These are phyloP conservation scores for Chiloscyllium punctatum DNA, from an alignment of 2,797 vertebrate genomes.

Conservation along the genomic window DNA sequence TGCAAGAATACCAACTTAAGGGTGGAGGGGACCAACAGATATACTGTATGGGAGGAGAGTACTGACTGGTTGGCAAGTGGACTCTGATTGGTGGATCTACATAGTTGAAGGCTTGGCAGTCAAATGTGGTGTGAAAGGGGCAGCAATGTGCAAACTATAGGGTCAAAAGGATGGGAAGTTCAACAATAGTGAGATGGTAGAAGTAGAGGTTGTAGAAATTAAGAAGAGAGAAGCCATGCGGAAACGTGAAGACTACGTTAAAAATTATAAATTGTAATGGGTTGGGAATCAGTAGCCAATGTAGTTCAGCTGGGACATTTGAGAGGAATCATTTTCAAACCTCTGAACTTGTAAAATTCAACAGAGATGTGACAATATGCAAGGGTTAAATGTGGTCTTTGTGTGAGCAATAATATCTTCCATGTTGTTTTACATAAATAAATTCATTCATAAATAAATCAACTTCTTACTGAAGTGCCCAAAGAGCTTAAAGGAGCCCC, in stretches of 20 bases:
- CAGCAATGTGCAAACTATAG: not conserved
- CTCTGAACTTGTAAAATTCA: not conserved
- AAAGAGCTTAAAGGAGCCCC: not conserved
- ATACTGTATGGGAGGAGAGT: no score
- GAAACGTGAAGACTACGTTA: not conserved
- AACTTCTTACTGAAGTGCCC: not conserved
- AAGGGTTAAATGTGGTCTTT: not conserved
- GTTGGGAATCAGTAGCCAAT: not conserved
- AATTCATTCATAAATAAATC: not conserved
- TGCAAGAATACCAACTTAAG: no score
- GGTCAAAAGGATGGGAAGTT: not conserved
- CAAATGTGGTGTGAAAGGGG: not conserved
- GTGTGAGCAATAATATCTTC: not conserved
- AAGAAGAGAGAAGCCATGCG: not conserved
- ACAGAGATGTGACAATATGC: not conserved
- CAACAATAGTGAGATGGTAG: not conserved
- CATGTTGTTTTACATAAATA: not conserved
- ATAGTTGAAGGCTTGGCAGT: not conserved
- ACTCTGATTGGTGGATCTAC: no score
- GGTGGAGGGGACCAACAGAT: no score
- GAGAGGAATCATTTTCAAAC: not conserved
- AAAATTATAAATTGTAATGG: not conserved
- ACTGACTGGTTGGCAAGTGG: no score
- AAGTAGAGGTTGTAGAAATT: not conserved
- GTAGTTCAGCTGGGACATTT: not conserved